Percentiles rank a stretch among this genome's conserved stretches.
Conservation (phyloP, 2,113 vertebrate species). For the Numenius arquata region DNA sequence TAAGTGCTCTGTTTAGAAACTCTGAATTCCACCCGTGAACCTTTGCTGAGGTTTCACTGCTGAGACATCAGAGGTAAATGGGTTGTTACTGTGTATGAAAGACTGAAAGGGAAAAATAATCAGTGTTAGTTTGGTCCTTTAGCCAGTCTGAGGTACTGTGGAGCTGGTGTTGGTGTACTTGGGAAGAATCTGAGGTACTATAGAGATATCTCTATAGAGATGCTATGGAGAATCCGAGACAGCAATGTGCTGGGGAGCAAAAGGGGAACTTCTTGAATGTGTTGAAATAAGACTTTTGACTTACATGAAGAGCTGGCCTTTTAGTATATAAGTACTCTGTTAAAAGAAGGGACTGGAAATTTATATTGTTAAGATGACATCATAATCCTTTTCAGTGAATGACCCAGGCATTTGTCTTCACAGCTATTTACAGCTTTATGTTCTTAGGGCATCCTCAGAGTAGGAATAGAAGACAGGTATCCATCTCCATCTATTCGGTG, state of each 20-base stretch:
- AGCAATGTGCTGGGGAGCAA: background rate
- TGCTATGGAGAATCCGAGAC: background rate
- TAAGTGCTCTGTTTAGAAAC: background rate
- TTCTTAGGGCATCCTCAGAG: background rate
- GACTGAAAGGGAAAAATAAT: background rate
- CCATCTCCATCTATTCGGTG: background rate
- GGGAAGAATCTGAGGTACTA: background rate
- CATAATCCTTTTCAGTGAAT: background rate
- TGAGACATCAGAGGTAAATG: background rate
- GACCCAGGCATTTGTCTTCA: background rate
- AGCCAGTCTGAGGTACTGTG: background rate
- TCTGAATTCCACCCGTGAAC: background rate
- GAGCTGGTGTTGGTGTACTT: background rate
- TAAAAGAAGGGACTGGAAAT: background rate
- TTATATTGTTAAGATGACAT: background rate
- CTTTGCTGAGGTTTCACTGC: background rate
- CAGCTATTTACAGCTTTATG: background rate
- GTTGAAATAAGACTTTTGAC: background rate
- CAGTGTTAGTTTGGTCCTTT: background rate
- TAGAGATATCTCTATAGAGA: background rate
- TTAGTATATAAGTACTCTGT: background rate
- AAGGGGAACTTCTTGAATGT: background rate
- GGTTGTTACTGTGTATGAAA: background rate
- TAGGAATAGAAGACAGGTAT: background rate
- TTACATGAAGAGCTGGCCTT: background rate